Conservation (phyloP, 2,797 vertebrate genomes). For the Discoglossus pictus region DNA sequence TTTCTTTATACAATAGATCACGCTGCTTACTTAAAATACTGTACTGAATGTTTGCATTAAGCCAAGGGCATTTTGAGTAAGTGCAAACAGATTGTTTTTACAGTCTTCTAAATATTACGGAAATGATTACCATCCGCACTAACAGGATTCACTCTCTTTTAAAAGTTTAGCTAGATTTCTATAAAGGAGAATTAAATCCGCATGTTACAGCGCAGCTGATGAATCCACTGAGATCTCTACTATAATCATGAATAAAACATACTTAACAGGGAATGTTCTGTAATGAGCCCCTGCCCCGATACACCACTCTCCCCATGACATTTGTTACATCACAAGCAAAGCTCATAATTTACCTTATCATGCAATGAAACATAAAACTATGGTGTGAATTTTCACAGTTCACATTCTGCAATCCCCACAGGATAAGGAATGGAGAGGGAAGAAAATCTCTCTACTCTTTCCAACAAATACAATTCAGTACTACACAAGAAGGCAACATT, state of each 20-base stretch:
- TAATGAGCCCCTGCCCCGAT: background rate
- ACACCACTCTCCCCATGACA: background rate
- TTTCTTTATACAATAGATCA: constrained; percentile 9
- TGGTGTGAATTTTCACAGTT: no score
- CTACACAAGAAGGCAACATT: no score
- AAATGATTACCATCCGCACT: constrained; percentile 3
- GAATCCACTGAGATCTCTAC: background rate
- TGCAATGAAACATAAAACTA: background rate
- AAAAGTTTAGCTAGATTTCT: constrained; percentile 1
- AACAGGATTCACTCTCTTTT: background rate
- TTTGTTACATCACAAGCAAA: background rate
- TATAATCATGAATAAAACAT: background rate
- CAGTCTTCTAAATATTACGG: constrained; percentile 5
- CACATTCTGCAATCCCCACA: no score
- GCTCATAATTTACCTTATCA: background rate
- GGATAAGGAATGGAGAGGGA: no score
- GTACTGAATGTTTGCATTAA: background rate
- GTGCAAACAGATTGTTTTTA: constrained; percentile 4
- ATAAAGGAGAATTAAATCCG: background rate
- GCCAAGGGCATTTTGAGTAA: background rate
- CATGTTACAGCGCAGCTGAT: background rate
- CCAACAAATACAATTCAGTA: no score
- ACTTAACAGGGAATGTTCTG: background rate
- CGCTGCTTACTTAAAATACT: background rate
- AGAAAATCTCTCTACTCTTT: no score